Evolutionary conservation across 2,113 vertebrate species (phyloP).

Genomic region (Apteryx mantelli): DNA sequence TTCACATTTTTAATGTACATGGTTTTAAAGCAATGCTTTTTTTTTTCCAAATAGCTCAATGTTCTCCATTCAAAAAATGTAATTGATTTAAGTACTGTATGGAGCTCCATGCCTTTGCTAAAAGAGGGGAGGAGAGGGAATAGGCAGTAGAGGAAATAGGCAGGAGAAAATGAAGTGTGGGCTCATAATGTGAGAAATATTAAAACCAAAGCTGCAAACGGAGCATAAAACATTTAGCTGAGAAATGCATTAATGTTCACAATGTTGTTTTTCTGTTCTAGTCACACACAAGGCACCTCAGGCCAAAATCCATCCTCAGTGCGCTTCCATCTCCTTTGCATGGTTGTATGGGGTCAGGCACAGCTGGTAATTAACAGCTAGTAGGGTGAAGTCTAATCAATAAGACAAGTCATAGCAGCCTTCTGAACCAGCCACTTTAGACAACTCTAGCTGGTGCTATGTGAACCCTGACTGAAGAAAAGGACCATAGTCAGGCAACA

Average conservation of each 20-base stretch:
- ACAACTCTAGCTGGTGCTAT: neutral
- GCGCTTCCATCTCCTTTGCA: neutral
- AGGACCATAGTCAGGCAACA: neutral
- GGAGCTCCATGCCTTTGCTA: neutral
- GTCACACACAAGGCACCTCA: neutral
- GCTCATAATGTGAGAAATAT: neutral
- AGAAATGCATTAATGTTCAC: neutral
- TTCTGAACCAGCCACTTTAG: neutral
- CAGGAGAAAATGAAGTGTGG: neutral
- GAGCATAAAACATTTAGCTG: neutral
- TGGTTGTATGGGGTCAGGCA: neutral
- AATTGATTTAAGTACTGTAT: neutral
- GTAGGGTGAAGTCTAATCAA: neutral
- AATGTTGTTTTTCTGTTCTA: conserved; percentile 19
- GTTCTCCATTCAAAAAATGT: neutral
- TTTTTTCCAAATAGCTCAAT: neutral
- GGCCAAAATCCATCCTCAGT: neutral
- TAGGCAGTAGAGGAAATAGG: neutral
- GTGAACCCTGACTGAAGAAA: neutral
- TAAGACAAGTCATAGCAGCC: neutral
- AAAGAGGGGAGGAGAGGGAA: neutral
- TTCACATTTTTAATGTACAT: neutral
- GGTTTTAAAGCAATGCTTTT: neutral
- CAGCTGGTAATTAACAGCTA: neutral
- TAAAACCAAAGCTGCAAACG: conserved; percentile 17